phyloP scores from a whole-genome alignment of 1,140 invertebrate genomes.

The Lasaia peninsularis region DNA sequence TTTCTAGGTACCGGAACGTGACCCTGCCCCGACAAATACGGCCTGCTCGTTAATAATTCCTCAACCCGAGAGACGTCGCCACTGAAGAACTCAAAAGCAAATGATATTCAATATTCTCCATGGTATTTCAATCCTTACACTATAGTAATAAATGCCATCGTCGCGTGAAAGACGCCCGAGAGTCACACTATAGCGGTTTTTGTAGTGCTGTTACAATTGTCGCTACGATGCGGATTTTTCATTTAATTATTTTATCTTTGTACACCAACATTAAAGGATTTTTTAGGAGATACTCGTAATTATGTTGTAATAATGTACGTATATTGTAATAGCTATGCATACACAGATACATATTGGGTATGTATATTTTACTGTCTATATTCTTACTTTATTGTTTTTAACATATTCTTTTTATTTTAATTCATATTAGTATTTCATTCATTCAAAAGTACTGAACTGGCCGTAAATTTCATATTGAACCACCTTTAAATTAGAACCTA shows the following conservation, averaged over 20 bases:
- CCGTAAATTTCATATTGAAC: too few species aligned
- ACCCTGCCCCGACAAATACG: conserved; percentile 14
- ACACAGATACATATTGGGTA: too few species aligned
- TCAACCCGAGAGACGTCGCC: conserved; percentile 20
- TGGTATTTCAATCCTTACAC: conserved; percentile 1
- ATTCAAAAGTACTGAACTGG: too few species aligned
- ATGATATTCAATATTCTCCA: conserved; percentile 13
- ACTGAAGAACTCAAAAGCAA: conserved; percentile 19
- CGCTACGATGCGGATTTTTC: conserved; percentile 4
- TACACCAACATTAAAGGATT: neutral
- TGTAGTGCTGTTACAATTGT: conserved; percentile 11
- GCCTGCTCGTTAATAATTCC: conserved; percentile 22
- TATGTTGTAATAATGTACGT: too few species aligned
- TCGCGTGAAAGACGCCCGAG: conserved; percentile 1
- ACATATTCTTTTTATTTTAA: too few species aligned
- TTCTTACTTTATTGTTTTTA: too few species aligned
- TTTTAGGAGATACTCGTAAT: neutral
- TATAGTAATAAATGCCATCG: neutral
- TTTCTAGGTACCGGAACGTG: conserved; percentile 21
- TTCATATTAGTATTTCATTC: too few species aligned
- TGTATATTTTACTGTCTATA: too few species aligned
- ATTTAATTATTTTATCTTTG: conserved; percentile 9
- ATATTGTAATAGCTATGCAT: too few species aligned
- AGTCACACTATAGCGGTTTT: conserved; percentile 7
- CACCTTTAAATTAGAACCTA: too few species aligned